phyloP scores from a whole-genome alignment of 2,113 vertebrate species.

The Onychorhynchus coronatus region DNA sequence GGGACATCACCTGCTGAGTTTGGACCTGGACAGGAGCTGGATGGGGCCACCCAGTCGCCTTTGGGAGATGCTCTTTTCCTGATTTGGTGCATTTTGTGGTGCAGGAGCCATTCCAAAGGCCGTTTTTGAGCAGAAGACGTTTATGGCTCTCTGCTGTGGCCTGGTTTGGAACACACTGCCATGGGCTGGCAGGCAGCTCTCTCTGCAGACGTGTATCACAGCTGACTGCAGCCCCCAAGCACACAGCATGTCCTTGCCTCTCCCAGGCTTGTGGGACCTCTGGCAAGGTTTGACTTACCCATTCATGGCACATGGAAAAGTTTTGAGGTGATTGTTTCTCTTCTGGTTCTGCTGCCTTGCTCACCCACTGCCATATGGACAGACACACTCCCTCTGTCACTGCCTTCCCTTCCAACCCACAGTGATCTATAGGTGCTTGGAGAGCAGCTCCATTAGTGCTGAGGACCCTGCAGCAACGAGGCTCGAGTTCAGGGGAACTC shows the following conservation, averaged over 20 bases:
- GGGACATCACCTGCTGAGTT: background rate
- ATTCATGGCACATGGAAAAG: rapidly evolving
- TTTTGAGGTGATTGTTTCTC: background rate
- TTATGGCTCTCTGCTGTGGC: background rate
- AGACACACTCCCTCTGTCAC: background rate
- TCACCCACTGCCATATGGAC: rapidly evolving
- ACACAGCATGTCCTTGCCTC: background rate
- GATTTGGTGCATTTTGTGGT: background rate
- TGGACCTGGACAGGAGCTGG: too few relatives aligned
- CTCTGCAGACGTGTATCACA: background rate
- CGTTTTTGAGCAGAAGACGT: background rate
- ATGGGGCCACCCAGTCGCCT: background rate
- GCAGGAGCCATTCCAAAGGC: background rate
- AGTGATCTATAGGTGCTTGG: background rate
- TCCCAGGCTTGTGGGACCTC: background rate
- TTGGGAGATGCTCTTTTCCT: rapidly evolving
- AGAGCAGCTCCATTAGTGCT: background rate
- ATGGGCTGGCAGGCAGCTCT: background rate
- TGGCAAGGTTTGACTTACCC: background rate
- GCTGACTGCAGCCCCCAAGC: rapidly evolving
- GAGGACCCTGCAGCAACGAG: slow-evolving; percentile 10
- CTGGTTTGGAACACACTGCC: background rate
- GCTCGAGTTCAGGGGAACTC: background rate
- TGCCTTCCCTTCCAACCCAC: background rate
- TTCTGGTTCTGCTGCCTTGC: background rate